Evolutionary conservation across 2,797 vertebrate species (phyloP).

Genomic region (Megalops cyprinoides): DNA sequence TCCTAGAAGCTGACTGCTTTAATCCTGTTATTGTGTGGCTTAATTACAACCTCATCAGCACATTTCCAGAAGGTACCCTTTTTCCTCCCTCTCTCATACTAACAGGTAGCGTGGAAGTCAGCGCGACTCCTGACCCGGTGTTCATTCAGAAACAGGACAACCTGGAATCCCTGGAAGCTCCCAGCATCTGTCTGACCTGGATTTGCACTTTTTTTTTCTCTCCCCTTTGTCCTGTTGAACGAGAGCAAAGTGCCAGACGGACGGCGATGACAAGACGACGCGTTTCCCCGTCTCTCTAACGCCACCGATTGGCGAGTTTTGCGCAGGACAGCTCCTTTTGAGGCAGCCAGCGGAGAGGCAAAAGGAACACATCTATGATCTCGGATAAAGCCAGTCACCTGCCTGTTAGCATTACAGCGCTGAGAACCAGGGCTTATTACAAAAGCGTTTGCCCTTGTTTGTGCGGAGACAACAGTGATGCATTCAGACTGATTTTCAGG

Average conservation of each 20-base stretch:
- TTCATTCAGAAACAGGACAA: constrained; percentile 30
- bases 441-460: not conserved
- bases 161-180: constrained; percentile 17
- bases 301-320: constrained; percentile 55
- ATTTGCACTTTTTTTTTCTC: constrained; percentile 9
- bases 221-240: constrained; percentile 43
- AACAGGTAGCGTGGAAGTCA: constrained; percentile 14
- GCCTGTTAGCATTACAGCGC: constrained; percentile 10
- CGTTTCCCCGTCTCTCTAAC: constrained; percentile 45
- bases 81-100: not conserved
- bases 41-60: too few species aligned
- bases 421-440: not conserved
- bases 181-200: constrained; percentile 17
- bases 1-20: not conserved
- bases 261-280: not conserved
- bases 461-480: constrained; percentile 4
- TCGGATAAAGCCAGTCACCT: constrained; percentile 28
- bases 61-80: too few species aligned
- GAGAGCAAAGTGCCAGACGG: not conserved
- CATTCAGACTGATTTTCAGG: not conserved
- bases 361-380: not conserved
- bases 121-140: constrained; percentile 24
- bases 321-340: not conserved
- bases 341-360: not conserved
- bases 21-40: not conserved